Base-by-base conservation (phyloP, 2,797 vertebrate species). In the Carduelis carduelis region DNA sequence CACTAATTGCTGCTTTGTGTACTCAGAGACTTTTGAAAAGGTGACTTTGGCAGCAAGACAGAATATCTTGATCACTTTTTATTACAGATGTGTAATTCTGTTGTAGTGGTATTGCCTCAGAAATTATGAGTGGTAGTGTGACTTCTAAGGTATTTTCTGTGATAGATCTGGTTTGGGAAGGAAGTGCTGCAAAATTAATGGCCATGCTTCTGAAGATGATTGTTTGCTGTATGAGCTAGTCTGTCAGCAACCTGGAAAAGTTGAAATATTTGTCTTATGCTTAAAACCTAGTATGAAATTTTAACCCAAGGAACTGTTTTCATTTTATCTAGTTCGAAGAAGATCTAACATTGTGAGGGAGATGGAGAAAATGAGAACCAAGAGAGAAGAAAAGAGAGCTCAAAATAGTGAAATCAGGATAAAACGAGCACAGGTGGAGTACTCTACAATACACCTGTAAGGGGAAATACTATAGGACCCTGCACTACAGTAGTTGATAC, bases 391-490 rank as follows among this genome's bases (percentile, higher is more conserved):
- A 18, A 96, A 98, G 95, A 97, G 95, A 64, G 97, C 97, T 56
- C 99, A 99, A 87, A 98, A 98, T 20, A 92, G 93, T 14, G 99
- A 99, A 77, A 90, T 95, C 74, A 98, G 98, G 82, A 95, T 90
- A 61, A 99, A 99, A 94, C 98, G 97, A 94, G 98, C 98, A 23
- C 99, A 99, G 98, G 99, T 99, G 87, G 59, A 78, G 92, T 95
- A 94, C 21, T 49, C 46, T 74, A 17, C 59, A 77, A 77, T 59
- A 53, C 14, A 32, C 16, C 12, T 63, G 6, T 34, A 66, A 70
- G 21, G 43, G 37, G 47, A 46, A 75, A 77, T 78, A 18, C 47
- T 84, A 4, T 4, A 41, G 50, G 39, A 34, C 5, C 34, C 30
- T 11, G n/a, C 13, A 63, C 41, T 34, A 14, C 20, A 43, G 1